Conservation (phyloP, 2,113 vertebrate genomes). For the Pedetes capensis region DNA sequence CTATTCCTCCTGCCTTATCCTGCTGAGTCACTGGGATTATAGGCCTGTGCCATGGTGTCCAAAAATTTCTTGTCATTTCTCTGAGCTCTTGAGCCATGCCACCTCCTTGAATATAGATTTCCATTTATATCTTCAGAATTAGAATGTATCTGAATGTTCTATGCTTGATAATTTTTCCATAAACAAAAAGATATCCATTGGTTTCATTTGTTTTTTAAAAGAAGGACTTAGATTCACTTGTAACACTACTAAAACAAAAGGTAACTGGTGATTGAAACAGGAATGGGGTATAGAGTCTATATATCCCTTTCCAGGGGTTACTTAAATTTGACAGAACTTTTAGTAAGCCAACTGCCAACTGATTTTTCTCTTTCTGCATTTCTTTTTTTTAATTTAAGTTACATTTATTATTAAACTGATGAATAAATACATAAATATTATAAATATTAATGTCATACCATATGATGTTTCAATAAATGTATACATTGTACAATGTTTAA, state of each 20-base stretch:
- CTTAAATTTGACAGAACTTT: conserved; percentile 12
- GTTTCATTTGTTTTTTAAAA: neutral
- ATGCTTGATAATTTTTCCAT: neutral
- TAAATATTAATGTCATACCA: no score
- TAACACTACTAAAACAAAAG: neutral
- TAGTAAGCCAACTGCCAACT: neutral
- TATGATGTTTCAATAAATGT: neutral
- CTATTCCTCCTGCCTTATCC: no score
- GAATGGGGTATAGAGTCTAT: neutral
- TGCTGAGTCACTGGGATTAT: no score
- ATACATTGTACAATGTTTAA: neutral
- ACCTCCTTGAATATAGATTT: neutral
- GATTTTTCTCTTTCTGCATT: neutral
- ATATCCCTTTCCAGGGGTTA: neutral
- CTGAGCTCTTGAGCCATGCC: neutral
- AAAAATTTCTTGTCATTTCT: conserved; percentile 19
- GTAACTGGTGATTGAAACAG: neutral
- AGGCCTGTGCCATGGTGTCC: no score
- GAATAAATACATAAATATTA: neutral
- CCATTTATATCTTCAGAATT: neutral
- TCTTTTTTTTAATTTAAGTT: neutral
- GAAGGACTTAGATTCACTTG: neutral
- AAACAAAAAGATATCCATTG: neutral
- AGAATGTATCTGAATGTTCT: neutral
- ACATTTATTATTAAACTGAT: neutral